Evolutionary conservation across 2,888 invertebrate species (phyloP), one percentile per base, ranked within the genome.

Genomic region (Petrolisthes cinctipes): DNA sequence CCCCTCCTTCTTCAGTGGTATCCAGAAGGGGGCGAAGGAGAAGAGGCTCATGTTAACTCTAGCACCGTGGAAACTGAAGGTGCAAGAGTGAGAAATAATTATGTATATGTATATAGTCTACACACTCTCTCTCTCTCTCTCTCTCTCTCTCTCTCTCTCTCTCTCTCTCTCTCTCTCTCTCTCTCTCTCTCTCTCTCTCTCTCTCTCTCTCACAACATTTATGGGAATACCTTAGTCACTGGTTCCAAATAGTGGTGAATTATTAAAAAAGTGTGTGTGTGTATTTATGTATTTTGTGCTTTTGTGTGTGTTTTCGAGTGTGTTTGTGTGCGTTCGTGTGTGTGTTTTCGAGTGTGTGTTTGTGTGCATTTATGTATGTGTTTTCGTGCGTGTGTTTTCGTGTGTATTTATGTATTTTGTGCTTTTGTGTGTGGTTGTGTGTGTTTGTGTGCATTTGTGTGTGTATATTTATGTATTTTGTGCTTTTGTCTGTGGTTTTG

Each of bases 11-110:
- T 79, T 17, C 79, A 80, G 11, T 1, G 56, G 56, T 4, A 80
- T 80, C 20, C 54, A 80, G n/a, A 17, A 80, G 4, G 79, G 79
- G 54, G 57, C n/a, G 79, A 80, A 80, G 17, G 9, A 57, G 17
- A 54, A 80, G 7, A 80, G 11, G n/a, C 56, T 54, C 20, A 80
- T 57, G 54, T 80, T 80, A 5, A 80, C 54, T 37, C n/a, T 53
- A 7, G 79, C 53, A 20, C 57, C 57, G 11, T 80, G 54, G 54
- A 54, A 80, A 57, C 79, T 80, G 37, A 14, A 78, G 78, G 53
- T 6, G 23, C 4, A 37, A 4, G 66, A 14, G 9, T 61, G 9
- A 14, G 66, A 61, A 17, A 14, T 61, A 61, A 17, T 61, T 61
- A 14, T 0, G 66, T 61, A 20, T 23, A 20, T 23, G n/a, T 23